phyloP scores from a whole-genome alignment of 2,888 invertebrate species.

The Nemotelus pantherinus region DNA sequence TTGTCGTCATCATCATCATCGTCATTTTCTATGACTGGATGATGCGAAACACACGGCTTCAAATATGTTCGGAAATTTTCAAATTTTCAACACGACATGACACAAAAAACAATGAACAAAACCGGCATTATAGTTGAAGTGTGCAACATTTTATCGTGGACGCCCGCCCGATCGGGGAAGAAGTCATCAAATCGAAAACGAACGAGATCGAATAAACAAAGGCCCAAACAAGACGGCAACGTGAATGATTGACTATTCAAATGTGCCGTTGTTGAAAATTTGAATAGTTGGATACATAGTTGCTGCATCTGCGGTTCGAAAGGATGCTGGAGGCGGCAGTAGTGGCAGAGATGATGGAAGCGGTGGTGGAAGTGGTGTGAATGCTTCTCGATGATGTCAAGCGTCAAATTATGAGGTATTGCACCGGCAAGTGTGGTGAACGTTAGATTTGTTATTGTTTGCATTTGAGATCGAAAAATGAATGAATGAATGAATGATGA shows the following conservation, averaged over 20 bases:
- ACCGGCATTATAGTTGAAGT: too few relatives aligned
- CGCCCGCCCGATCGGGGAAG: not conserved
- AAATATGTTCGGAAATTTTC: not conserved
- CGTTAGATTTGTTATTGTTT: constrained; percentile 12
- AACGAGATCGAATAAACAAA: constrained; percentile 17
- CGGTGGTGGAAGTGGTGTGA: too few relatives aligned
- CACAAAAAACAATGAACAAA: too few relatives aligned
- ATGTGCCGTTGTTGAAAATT: constrained; percentile 1
- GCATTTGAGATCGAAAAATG: not conserved
- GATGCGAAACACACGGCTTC: constrained; percentile 30
- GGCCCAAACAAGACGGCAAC: not conserved
- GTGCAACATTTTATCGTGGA: not conserved
- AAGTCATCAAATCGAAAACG: constrained; percentile 1
- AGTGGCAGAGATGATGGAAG: too few relatives aligned
- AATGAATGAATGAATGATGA: not conserved
- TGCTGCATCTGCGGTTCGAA: too few relatives aligned
- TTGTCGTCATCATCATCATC: not conserved
- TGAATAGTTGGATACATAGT: not conserved
- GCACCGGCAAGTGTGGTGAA: not conserved
- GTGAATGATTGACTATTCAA: constrained; percentile 22
- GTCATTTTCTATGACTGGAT: not conserved
- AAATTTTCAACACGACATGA: constrained; percentile 14
- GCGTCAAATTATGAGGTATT: constrained; percentile 24
- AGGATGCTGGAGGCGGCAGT: too few relatives aligned
- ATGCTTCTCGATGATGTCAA: constrained; percentile 3